Conservation (phyloP, 2,888 invertebrate genomes). For the Hyposoter dolosus region DNA sequence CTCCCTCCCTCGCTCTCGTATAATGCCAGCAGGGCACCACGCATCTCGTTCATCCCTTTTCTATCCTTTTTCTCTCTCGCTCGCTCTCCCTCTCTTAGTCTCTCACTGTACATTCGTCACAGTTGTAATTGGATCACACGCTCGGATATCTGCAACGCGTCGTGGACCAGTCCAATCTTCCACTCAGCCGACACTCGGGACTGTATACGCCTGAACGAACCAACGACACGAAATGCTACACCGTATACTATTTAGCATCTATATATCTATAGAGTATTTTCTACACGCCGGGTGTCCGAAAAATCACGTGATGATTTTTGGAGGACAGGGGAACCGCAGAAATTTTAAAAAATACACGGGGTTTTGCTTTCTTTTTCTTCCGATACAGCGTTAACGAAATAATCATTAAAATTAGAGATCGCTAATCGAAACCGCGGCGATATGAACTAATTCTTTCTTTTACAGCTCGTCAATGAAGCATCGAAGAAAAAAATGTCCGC, state of each 20-base stretch:
- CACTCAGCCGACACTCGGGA: slow-evolving; percentile 80
- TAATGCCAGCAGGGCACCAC: too few relatives aligned
- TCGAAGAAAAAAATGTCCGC: background rate
- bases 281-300: background rate
- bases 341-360: background rate
- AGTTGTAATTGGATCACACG: slow-evolving; percentile 81
- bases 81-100: slow-evolving; percentile 61
- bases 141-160: slow-evolving; percentile 75
- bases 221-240: slow-evolving; percentile 68
- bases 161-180: slow-evolving; percentile 80
- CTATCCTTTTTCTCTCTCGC: slow-evolving; percentile 30
- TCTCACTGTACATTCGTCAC: slow-evolving; percentile 75
- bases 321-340: too few relatives aligned
- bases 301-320: background rate
- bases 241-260: slow-evolving; percentile 22
- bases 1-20: slow-evolving; percentile 45
- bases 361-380: background rate
- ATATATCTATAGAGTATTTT: background rate
- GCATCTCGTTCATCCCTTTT: slow-evolving; percentile 14
- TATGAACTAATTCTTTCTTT: background rate
- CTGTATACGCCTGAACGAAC: slow-evolving; percentile 75
- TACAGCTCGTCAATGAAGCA: background rate
- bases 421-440: background rate
- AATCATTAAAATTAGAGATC: background rate
- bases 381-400: background rate